Evolutionary conservation across 2,113 vertebrate genomes (phyloP).

Genomic region (Phodopus roborovskii): DNA sequence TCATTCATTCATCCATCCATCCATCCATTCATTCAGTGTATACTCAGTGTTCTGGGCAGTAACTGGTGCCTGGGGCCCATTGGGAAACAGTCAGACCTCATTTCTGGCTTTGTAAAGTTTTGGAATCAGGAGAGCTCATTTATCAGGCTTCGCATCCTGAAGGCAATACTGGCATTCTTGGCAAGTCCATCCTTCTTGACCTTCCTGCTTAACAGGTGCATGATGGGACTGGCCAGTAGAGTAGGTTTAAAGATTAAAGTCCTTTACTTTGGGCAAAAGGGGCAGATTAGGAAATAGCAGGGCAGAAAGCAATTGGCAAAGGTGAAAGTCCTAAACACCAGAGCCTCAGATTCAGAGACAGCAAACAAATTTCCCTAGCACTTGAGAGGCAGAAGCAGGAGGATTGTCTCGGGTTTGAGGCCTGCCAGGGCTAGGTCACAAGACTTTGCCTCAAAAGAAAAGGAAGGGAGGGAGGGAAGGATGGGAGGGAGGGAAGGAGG

Average conservation of each 20-base stretch:
- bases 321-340: not conserved
- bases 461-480: too few species aligned
- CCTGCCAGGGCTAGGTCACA: not conserved
- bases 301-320: not conserved
- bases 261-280: slow-evolving; percentile 7
- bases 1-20: not conserved
- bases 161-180: not conserved
- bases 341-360: not conserved
- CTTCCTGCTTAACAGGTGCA: not conserved
- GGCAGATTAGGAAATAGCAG: not conserved
- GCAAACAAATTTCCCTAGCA: not conserved
- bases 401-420: not conserved
- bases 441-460: not conserved
- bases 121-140: not conserved
- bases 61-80: not conserved
- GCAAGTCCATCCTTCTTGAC: not conserved
- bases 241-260: not conserved
- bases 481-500: too few species aligned
- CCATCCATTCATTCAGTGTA: not conserved
- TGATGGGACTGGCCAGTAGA: too few species aligned
- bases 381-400: not conserved
- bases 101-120: not conserved
- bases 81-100: not conserved
- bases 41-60: not conserved
- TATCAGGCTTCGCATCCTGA: not conserved